A percentile compares a stretch with the other conserved stretches of the same genome.
Evolutionary conservation across 2,113 vertebrate genomes (phyloP).

Genomic region (Campylomormyrus tamandua): DNA sequence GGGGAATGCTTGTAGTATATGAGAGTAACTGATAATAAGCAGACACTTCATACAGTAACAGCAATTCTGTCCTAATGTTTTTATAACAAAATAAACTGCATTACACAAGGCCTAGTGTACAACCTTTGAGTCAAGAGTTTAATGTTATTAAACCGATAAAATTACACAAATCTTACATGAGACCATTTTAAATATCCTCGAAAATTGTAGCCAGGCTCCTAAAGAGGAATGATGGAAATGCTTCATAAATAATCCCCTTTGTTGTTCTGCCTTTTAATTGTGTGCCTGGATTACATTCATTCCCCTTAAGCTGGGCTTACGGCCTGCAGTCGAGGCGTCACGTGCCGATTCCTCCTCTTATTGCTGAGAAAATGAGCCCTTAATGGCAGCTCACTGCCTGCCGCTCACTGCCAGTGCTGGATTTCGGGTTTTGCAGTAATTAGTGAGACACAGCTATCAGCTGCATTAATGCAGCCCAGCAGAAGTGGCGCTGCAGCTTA

Average conservation of each 20-base stretch:
- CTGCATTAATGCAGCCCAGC: too few relatives aligned
- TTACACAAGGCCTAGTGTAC: background rate
- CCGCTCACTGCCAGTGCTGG: too few relatives aligned
- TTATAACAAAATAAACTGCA: background rate
- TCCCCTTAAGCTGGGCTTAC: slow-evolving; percentile 33
- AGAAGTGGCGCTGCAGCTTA: too few relatives aligned
- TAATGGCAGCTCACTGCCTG: slow-evolving; percentile 44
- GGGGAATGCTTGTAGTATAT: background rate
- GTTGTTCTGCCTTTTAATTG: slow-evolving; percentile 33
- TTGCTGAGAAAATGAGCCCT: slow-evolving; percentile 39
- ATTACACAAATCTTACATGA: background rate
- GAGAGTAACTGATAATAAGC: background rate
- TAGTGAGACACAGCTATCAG: too few relatives aligned
- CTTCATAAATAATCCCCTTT: slow-evolving; percentile 22
- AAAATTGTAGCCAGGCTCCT: slow-evolving; percentile 19
- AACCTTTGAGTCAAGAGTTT: background rate
- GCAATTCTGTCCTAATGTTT: background rate
- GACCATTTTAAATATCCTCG: background rate
- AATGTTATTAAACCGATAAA: slow-evolving; percentile 2
- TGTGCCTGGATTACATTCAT: slow-evolving; percentile 43
- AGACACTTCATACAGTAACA: background rate
- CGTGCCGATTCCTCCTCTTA: slow-evolving; percentile 32
- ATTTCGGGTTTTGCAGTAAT: too few relatives aligned
- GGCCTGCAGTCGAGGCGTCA: slow-evolving; percentile 29
- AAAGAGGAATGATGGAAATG: slow-evolving; percentile 28